Base-by-base conservation (phyloP, 1,140 invertebrate species). In the Heliconius hewitsoni region DNA sequence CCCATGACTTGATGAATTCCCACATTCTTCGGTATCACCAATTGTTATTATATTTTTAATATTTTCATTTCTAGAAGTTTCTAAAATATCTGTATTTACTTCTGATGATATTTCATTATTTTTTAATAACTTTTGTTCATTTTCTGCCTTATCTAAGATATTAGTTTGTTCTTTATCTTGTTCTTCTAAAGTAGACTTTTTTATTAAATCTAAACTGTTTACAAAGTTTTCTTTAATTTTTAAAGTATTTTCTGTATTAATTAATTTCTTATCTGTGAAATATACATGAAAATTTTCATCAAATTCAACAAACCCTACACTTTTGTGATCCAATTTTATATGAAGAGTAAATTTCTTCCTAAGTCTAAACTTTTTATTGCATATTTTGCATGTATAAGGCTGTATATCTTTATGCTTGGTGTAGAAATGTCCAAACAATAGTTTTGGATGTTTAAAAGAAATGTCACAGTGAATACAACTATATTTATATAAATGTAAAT, bases 351-450 rank as follows among this genome's bases (percentile, higher is more conserved):
- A 94, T 11, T 79, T 79, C 37, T 92, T 94, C 1, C 93, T 80
- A n/a, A 91, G 73, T 55, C 84, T 80, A 75, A 90, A 94, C 4
- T 77, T 87, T 78, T 78, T 88, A 71, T 92, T 71, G 19, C 93
- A 94, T 46, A 93, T 91, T 52, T 87, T 91, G 77, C 91, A 94
- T 8, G 82, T 90, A 70, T 91, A 94, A 0, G 91, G 91, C 8
- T 89, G 50, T 9, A 94, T 77, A 2, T 90, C 85, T 75, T 85
- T 92, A 27, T 94, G 93, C 8, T 82, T 88, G 3, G 83, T 84
- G 18, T 82, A 90, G 74, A 86, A 94, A 76, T 94, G 93, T 1
- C 80, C 87, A 66, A 94, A 94, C 3, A 94, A 57, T 2, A 85
- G 84, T 55, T 89, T 88, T 1, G 93, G 93, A 85, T 93, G 93